A percentile compares a stretch with the other conserved stretches of the same genome.
phyloP scores from a whole-genome alignment of 2,113 vertebrate genomes.

The Silurus glanis region DNA sequence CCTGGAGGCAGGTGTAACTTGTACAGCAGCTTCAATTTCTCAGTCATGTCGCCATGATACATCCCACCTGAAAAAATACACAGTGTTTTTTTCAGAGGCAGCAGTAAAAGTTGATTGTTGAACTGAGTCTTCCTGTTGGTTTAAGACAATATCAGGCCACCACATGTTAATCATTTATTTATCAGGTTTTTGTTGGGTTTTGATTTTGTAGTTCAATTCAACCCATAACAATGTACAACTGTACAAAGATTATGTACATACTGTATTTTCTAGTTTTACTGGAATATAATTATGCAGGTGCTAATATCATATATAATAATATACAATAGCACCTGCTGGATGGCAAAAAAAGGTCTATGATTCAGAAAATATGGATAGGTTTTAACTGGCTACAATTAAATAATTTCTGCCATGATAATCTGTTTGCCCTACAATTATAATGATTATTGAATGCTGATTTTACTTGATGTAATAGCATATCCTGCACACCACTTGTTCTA shows the following conservation, averaged over 20 bases:
- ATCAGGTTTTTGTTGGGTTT: neutral
- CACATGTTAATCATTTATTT: neutral
- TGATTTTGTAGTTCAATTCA: neutral
- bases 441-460: neutral
- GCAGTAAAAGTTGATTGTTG: neutral
- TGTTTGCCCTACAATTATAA: neutral
- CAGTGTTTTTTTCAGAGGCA: neutral
- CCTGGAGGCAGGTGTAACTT: constrained; percentile 95
- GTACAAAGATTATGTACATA: neutral
- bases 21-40: constrained; percentile 93
- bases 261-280: neutral
- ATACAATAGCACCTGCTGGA: neutral
- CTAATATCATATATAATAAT: neutral
- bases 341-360: neutral
- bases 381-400: neutral
- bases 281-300: neutral
- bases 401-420: neutral
- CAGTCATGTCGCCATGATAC: constrained; percentile 95
- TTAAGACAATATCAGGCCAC: neutral
- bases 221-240: neutral
- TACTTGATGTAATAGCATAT: neutral
- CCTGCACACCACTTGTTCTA: neutral
- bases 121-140: neutral
- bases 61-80: constrained; percentile 79
- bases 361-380: neutral